Conservation (phyloP, 2,888 invertebrate species). For the Nephrotoma appendiculata region DNA sequence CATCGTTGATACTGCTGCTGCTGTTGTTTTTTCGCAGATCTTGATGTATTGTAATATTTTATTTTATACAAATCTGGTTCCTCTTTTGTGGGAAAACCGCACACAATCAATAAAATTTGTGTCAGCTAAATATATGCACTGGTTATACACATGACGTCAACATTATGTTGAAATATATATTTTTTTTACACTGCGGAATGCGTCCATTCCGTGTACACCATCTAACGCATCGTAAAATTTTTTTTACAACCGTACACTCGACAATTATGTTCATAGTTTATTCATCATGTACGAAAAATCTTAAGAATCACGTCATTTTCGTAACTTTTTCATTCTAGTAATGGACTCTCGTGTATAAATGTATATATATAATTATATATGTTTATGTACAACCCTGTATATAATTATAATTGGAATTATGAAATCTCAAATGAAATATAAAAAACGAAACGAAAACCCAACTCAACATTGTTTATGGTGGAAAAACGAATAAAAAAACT, state of each 20-base stretch:
- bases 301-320: not conserved
- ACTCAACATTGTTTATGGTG: not conserved
- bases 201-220: not conserved
- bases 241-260: not conserved
- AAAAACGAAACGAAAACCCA: not conserved
- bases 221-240: not conserved
- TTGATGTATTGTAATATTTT: not conserved
- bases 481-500: not conserved
- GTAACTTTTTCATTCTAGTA: not conserved
- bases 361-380: not conserved
- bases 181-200: not conserved
- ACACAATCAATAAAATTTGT: not conserved
- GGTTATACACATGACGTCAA: not conserved
- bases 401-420: not conserved
- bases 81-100: not conserved
- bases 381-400: not conserved
- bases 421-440: not conserved
- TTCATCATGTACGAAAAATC: not conserved
- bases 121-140: not conserved
- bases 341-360: not conserved
- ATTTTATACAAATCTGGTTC: not conserved
- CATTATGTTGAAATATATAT: not conserved
- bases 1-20: not conserved
- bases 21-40: not conserved
- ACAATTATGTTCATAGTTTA: not conserved